These are phyloP conservation scores for Elaphurus davidianus DNA, from an alignment of 2,113 vertebrate species.

Conservation along the genomic window DNA sequence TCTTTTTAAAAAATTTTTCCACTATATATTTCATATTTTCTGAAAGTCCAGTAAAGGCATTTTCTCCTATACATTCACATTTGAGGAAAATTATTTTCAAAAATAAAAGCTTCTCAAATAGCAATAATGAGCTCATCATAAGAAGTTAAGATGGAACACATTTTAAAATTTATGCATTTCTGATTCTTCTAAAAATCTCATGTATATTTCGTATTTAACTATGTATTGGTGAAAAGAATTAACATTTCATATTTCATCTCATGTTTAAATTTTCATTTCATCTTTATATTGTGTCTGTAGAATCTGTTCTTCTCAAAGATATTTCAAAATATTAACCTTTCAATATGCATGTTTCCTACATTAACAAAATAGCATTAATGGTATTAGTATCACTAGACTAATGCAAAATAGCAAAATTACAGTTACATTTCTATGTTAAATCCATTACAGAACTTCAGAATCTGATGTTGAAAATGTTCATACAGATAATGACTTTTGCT, in stretches of 20 bases:
- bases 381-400: neutral
- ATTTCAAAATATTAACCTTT: neutral
- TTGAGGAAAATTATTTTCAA: neutral
- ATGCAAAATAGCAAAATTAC: neutral
- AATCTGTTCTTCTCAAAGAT: neutral
- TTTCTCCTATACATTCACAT: neutral
- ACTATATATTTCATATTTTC: neutral
- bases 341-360: neutral
- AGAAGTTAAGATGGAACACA: neutral
- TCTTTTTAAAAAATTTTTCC: neutral
- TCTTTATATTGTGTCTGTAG: neutral
- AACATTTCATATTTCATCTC: neutral
- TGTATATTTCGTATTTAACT: neutral
- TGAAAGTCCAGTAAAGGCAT: neutral
- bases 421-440: neutral
- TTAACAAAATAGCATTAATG: neutral
- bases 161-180: neutral
- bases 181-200: neutral
- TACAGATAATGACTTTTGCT: neutral
- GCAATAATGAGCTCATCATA: neutral
- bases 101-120: neutral
- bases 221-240: neutral
- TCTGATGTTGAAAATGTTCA: neutral
- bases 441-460: neutral
- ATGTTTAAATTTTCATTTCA: neutral